Evolutionary conservation across 1,140 invertebrate species (phyloP).

Genomic region (Liolophura sinensis): DNA sequence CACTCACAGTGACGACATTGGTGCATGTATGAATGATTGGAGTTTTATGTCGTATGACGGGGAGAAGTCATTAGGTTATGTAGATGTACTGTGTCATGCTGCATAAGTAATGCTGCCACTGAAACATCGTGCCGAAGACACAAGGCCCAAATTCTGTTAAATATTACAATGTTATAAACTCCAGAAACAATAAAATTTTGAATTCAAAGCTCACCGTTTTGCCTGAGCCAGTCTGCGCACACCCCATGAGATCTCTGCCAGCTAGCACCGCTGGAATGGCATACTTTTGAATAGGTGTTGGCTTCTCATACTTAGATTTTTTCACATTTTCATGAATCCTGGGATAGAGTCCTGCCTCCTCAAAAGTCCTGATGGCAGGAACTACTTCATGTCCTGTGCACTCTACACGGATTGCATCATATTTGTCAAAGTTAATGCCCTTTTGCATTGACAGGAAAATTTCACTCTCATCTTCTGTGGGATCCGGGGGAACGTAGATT

Average conservation of each 20-base stretch:
- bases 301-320: conserved; percentile 80
- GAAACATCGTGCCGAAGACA: no score
- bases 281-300: conserved; percentile 93
- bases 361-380: conserved; percentile 70
- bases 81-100: no score
- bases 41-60: no score
- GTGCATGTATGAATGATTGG: no score
- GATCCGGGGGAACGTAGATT: conserved; percentile 74
- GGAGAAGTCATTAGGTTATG: no score
- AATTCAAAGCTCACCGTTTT: conserved; percentile 72
- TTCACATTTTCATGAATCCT: conserved; percentile 77
- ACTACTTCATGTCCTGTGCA: conserved; percentile 73
- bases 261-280: conserved; percentile 81
- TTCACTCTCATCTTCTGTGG: conserved; percentile 68
- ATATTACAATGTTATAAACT: no score
- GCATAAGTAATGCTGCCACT: no score
- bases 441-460: conserved; percentile 74
- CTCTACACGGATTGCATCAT: conserved; percentile 80
- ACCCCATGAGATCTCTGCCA: conserved; percentile 91
- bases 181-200: neutral
- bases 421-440: conserved; percentile 90
- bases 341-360: conserved; percentile 69
- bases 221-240: conserved; percentile 96
- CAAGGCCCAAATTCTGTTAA: no score
- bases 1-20: no score